Evolutionary conservation across 2,888 invertebrate species (phyloP), one percentile per base, ranked within the genome.

Genomic region (Standfussiana lucernea): DNA sequence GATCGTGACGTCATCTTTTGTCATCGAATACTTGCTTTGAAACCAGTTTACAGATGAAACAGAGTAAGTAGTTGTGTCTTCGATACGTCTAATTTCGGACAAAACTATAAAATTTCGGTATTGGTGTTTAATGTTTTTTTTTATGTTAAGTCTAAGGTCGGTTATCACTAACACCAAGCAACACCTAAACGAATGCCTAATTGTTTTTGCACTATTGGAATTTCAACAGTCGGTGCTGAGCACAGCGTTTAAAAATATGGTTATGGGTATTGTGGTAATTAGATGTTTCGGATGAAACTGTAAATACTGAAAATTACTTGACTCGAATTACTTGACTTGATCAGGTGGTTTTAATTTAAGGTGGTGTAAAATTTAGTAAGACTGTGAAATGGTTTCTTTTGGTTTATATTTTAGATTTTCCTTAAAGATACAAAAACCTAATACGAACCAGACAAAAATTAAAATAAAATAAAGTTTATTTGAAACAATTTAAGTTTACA

Each of bases 1-100:
- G 68, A 81, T 47, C n/a, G 8, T 77, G 77, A 67, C 56, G 83
- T 77, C 56, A 85, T 28, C 18, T n/a, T 42, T 40, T 62, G 35
- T 70, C 50, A 66, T 40, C 15, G 40, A 62, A 1, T 65, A 56
- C 18, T 62, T 81, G n/a, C 15, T 45, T 42, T 56, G 28, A 47
- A 65, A 75, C 75, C 3, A 21, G 75, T 80, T 53, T 42, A 1
- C 2, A 47, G 10, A 37, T 28, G 37, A 47, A 35, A 37, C 1
- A 37, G 7, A 32, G 47, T 35, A n/a, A 53, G 13, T 2, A 56
- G 40, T 56, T 56, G 75, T 75, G 37, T 56, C 76, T 24, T 1
- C 10, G 3, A 13, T 15, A 21, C 11, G 42, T n/a, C 15, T 45
- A 71, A 7, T 53, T 35, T 59, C 4, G 32, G 8, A 32, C 1